phyloP scores from a whole-genome alignment of 2,888 invertebrate genomes.

The Laothoe populi region DNA sequence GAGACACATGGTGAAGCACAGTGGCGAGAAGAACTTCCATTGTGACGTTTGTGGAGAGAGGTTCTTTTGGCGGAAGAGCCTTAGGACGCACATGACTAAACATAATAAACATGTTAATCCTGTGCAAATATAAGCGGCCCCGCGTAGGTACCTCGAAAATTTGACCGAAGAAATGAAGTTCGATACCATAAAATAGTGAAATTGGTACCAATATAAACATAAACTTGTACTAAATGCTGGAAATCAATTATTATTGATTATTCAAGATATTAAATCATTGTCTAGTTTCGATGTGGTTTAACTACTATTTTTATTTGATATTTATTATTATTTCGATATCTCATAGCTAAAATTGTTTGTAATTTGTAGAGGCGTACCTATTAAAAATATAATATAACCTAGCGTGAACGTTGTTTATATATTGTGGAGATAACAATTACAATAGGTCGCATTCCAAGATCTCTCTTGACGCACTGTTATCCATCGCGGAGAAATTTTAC shows the following conservation, averaged over 20 bases:
- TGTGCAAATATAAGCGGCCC: constrained; percentile 40
- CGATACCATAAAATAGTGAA: too few species aligned
- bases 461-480: constrained; percentile 12
- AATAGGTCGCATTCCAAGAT: not conserved
- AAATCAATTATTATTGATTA: too few species aligned
- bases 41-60: constrained; percentile 86
- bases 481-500: constrained; percentile 61
- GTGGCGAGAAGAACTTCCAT: constrained; percentile 83
- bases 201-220: too few species aligned
- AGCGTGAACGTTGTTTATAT: not conserved
- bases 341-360: too few species aligned
- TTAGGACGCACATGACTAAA: constrained; percentile 83
- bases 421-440: not conserved
- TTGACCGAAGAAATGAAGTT: not conserved
- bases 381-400: too few species aligned
- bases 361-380: too few species aligned
- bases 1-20: constrained; percentile 77
- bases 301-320: too few species aligned
- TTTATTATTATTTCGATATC: too few species aligned
- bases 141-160: too few species aligned
- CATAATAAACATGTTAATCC: constrained; percentile 61
- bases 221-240: too few species aligned
- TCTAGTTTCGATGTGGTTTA: too few species aligned
- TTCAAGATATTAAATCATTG: too few species aligned
- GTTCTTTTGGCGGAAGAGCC: constrained; percentile 85